A percentile compares a stretch with the other conserved stretches of the same genome.
Evolutionary conservation across 2,797 vertebrate species (phyloP).

Genomic region (Amazona finschi): DNA sequence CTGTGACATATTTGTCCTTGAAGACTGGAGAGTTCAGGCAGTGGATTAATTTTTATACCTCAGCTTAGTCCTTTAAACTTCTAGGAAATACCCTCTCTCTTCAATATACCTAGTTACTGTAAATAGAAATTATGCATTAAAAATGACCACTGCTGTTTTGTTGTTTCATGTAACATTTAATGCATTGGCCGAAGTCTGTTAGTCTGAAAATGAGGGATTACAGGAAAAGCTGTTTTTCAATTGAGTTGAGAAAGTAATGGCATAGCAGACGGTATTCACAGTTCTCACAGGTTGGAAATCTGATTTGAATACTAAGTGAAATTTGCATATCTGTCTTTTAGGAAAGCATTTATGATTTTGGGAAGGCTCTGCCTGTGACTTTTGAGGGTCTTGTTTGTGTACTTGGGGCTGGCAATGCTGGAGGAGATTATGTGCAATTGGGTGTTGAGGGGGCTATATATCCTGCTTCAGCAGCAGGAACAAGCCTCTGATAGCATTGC

Average conservation of each 20-base stretch:
- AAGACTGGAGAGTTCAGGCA: not conserved
- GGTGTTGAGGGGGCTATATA: not conserved
- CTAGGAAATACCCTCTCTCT: not conserved
- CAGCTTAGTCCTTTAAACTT: not conserved
- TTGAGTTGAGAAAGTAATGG: not conserved
- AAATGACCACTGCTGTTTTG: not conserved
- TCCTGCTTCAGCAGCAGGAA: not conserved
- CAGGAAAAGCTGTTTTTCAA: not conserved
- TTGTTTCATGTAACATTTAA: not conserved
- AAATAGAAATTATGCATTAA: not conserved
- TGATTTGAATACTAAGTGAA: not conserved
- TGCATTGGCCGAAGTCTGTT: not conserved
- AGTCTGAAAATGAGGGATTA: not conserved
- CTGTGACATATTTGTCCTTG: not conserved
- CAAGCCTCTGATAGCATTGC: fast-evolving
- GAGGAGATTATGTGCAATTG: not conserved
- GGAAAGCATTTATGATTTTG: not conserved
- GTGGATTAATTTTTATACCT: not conserved
- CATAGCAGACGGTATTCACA: not conserved
- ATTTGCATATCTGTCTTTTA: not conserved
- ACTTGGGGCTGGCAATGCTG: not conserved
- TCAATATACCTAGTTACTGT: not conserved
- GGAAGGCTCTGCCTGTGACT: not conserved
- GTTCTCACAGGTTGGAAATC: not conserved
- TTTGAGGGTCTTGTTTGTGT: not conserved